Base-by-base conservation (phyloP, 1,140 invertebrate genomes). In the Drosophila willistoni region DNA sequence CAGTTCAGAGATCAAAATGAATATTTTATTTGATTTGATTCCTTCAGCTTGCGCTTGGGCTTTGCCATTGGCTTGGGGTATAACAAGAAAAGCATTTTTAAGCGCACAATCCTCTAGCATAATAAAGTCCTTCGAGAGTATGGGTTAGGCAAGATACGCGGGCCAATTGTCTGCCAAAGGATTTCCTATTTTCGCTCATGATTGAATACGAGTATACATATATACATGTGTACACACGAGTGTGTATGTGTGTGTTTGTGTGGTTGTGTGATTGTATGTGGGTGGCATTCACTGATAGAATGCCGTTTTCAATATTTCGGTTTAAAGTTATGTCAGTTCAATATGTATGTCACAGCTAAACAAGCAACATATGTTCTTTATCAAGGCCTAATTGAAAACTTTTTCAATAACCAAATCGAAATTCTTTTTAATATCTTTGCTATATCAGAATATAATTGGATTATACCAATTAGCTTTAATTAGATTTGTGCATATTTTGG, bases 1-100 rank as follows among this genome's bases (percentile, higher is more conserved):
- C 83, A 86, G 83, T 87, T 86, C 83, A 86, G 79, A 86, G 82
- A 86, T 87, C 82, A 87, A 86, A 86, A 86, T 86, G 82, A 86
- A 86, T 86, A 86, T 87, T 86, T 86, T 86, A 86, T 86, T 87
- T 82, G 72, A 86, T 86, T 86, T 87, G 79, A 86, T 77, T 86
- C 71, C 69, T 77, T 17, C 34, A 64, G 55, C 74, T 75, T 54
- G 68, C 41, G 57, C 68, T 57, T 77, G 64, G 41, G 79, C 36
- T 39, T 39, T 39, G 36, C 10, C 36, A 39, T 39, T 39, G 36
- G 57, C 68, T 62, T 74, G 67, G 41, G 76, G 71, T 66, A 41
- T 64, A 77, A 82, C 82, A 87, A 82, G 79, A 67, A 87, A 83
- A 86, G 76, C 82, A 78, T 85, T 85, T 85, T 86, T 86, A 78